Conservation (phyloP, 2,797 vertebrate genomes). For the Podargus strigoides region DNA sequence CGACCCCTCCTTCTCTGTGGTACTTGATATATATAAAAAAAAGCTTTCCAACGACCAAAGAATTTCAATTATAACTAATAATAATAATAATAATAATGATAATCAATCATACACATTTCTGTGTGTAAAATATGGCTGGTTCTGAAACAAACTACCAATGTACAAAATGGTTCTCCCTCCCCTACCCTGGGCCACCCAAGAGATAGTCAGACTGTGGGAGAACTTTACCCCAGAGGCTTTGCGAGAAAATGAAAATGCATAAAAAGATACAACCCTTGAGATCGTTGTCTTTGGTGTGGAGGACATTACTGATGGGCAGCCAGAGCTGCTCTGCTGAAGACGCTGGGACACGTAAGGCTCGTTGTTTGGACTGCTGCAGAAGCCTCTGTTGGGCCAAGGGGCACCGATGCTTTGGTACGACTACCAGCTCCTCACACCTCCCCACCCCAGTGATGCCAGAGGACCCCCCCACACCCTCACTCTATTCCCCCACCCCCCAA, state of each 20-base stretch:
- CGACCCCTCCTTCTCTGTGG: constrained; percentile 6
- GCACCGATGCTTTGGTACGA: constrained; percentile 54
- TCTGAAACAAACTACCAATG: constrained; percentile 69
- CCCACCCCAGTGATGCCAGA: background rate
- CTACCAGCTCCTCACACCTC: constrained; percentile 24
- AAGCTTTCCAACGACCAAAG: constrained; percentile 17
- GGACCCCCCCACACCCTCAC: constrained; percentile 20
- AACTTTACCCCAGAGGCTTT: constrained; percentile 26
- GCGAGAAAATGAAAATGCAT: background rate
- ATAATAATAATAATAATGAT: constrained; percentile 69
- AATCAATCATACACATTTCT: constrained; percentile 62
- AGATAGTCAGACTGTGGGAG: constrained; percentile 2
- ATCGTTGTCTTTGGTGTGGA: constrained; percentile 76
- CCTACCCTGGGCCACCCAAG: constrained; percentile 48
- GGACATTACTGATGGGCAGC: constrained; percentile 26
- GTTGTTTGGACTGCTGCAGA: background rate
- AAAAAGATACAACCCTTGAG: constrained; percentile 42
- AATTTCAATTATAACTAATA: constrained; percentile 39
- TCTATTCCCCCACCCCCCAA: background rate
- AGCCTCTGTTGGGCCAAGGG: constrained; percentile 12
- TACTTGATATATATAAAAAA: constrained; percentile 56
- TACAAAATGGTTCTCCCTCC: constrained; percentile 59
- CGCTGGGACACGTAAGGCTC: constrained; percentile 25
- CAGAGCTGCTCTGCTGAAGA: background rate
- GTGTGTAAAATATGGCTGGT: constrained; percentile 68